Percentiles rank a stretch among this genome's conserved stretches.
These are phyloP conservation scores for Eupeodes latifasciatus DNA, from an alignment of 2,888 invertebrate genomes.

Conservation along the genomic window DNA sequence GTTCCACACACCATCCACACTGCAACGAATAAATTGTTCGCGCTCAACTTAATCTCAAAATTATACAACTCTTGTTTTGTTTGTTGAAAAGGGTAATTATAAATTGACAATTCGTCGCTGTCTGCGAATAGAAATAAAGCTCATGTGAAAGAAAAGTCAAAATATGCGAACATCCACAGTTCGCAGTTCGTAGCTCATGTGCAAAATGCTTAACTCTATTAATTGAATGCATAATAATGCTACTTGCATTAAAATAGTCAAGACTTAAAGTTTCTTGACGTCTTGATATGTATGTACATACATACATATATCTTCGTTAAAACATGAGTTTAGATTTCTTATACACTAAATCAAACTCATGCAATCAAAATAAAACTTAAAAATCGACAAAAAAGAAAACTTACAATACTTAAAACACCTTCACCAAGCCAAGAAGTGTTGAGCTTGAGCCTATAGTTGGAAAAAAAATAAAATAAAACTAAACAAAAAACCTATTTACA, in stretches of 20 bases:
- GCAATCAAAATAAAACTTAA: conserved; percentile 25
- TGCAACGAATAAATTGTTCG: no score
- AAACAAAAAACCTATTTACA: conserved; percentile 12
- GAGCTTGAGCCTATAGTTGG: neutral
- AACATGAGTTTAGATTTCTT: conserved; percentile 44
- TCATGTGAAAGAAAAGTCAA: no score
- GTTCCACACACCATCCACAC: no score
- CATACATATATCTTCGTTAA: conserved; percentile 8
- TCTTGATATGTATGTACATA: neutral
- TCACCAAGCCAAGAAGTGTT: conserved; percentile 16
- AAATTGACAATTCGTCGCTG: no score
- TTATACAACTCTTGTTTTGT: no score
- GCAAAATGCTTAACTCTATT: neutral
- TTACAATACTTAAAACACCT: neutral
- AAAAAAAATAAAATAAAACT: neutral
- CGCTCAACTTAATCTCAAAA: no score
- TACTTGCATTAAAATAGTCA: neutral
- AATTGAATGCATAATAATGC: conserved; percentile 8
- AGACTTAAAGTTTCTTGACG: conserved; percentile 42
- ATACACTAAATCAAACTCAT: conserved; percentile 35
- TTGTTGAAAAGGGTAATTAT: no score
- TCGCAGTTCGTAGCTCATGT: no score
- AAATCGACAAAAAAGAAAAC: neutral
- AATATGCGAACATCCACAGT: no score
- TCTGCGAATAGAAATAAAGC: no score